Evolutionary conservation across 2,113 vertebrate species (phyloP).

Genomic region (Puntigrus tetrazona): DNA sequence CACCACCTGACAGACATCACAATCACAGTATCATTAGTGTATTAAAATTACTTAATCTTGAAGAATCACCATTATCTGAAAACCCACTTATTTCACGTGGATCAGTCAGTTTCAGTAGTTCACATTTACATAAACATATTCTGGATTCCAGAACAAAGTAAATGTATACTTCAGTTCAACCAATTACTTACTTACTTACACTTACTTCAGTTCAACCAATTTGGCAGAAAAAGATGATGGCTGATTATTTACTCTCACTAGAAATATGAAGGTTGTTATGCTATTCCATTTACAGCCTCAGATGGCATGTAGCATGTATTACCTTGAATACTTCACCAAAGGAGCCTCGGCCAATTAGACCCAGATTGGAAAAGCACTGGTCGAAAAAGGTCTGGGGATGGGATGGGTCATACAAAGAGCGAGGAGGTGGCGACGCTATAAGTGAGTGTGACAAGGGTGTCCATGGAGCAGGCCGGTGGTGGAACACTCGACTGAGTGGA

Average conservation of each 20-base stretch:
- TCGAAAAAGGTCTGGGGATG: constrained; percentile 82
- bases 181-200: too few species aligned
- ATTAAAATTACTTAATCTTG: background rate
- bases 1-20: constrained; percentile 73
- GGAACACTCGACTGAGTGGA: constrained; percentile 80
- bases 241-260: background rate
- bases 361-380: constrained; percentile 84
- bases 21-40: background rate
- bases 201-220: background rate
- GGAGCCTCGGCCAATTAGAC: constrained; percentile 83
- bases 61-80: background rate
- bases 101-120: background rate
- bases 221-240: background rate
- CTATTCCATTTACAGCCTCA: background rate
- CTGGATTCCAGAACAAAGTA: background rate
- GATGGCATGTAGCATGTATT: constrained; percentile 36
- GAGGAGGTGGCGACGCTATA: constrained; percentile 62
- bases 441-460: constrained; percentile 76
- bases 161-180: background rate
- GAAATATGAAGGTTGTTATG: background rate
- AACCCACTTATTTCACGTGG: background rate
- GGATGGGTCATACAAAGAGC: constrained; percentile 76
- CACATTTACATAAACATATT: background rate
- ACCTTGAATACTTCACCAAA: constrained; percentile 92
- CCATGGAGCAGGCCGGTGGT: constrained; percentile 75